Percentiles rank a stretch among this genome's conserved stretches.
phyloP scores from a whole-genome alignment of 2,888 invertebrate genomes.

The Pseudococcus longispinus region DNA sequence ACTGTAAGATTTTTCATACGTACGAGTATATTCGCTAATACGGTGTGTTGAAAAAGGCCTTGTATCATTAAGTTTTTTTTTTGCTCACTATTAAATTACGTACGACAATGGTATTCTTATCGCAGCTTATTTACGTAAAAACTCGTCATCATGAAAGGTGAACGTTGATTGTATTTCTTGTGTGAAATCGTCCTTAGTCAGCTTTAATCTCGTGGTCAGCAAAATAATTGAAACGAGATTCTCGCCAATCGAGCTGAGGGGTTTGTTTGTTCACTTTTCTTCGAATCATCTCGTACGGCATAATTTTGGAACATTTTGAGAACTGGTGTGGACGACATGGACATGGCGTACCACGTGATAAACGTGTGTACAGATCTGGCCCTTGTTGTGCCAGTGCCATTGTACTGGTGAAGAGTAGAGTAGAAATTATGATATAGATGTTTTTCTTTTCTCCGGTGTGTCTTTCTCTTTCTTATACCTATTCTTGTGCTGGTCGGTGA shows the following conservation, averaged over 20 bases:
- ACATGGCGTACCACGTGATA: neutral
- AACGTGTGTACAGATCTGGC: neutral
- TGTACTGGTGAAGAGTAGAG: neutral
- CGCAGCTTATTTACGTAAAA: neutral
- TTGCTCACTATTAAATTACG: neutral
- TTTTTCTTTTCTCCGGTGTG: neutral
- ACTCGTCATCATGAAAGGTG: neutral
- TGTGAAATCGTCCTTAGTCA: neutral
- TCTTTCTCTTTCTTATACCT: neutral
- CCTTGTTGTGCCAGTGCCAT: neutral
- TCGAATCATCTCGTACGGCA: no score
- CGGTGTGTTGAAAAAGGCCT: neutral
- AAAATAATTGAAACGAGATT: neutral
- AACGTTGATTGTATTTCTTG: neutral
- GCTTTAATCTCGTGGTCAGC: neutral
- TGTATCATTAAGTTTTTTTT: neutral
- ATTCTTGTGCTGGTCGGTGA: neutral
- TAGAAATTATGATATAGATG: conserved; percentile 28
- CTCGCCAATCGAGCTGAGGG: neutral
- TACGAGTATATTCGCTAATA: neutral
- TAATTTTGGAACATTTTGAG: neutral
- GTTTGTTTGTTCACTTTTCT: neutral
- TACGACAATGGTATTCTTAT: neutral
- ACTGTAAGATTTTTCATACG: neutral
- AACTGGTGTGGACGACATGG: neutral